Conservation (phyloP, 2,888 invertebrate species). For the Sussaba pulchella region DNA sequence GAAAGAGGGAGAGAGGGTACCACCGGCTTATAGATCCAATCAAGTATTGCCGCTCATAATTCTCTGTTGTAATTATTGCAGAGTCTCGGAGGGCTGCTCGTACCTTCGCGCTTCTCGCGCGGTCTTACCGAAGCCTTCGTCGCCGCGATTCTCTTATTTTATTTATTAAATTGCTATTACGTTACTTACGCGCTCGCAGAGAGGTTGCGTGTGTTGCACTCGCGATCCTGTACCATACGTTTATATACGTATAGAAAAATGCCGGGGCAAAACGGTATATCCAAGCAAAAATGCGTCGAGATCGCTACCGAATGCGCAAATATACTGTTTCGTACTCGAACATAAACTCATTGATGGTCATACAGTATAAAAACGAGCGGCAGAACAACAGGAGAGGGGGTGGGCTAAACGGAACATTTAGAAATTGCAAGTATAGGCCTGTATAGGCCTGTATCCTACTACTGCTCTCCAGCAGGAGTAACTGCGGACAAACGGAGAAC, state of each 20-base stretch:
- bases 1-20: conserved; percentile 42
- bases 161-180: conserved; percentile 83
- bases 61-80: conserved; percentile 82
- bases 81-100: conserved; percentile 76
- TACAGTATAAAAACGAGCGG: too few species aligned
- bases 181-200: conserved; percentile 72
- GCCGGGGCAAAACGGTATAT: neutral
- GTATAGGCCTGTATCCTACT: too few species aligned
- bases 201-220: conserved; percentile 48
- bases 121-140: conserved; percentile 36
- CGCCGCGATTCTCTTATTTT: conserved; percentile 79
- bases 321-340: too few species aligned
- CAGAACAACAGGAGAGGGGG: too few species aligned
- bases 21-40: conserved; percentile 81
- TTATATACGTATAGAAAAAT: neutral
- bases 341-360: too few species aligned
- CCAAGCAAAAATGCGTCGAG: neutral
- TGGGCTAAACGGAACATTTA: too few species aligned
- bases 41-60: conserved; percentile 82
- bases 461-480: too few species aligned
- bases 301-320: too few species aligned
- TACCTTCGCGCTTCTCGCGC: conserved; percentile 49
- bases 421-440: too few species aligned
- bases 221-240: conserved; percentile 9
- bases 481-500: neutral